Conservation (phyloP, 1,140 invertebrate species). For the Nautilus pompilius region DNA sequence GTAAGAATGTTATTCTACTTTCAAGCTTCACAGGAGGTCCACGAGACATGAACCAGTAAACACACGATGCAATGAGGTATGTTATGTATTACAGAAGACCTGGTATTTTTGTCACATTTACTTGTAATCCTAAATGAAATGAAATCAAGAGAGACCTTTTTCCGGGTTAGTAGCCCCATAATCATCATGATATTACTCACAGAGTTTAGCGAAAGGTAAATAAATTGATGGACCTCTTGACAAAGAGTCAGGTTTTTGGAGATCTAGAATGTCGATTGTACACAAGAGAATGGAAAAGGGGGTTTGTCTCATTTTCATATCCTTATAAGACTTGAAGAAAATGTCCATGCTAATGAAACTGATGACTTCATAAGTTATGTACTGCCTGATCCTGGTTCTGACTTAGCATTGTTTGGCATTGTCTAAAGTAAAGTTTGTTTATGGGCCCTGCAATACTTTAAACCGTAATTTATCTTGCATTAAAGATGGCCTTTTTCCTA, state of each 20-base stretch:
- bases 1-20: too few species aligned
- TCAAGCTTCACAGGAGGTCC: constrained; percentile 3
- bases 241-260: background rate
- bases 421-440: background rate
- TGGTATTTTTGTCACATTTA: background rate
- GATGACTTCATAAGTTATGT: background rate
- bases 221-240: constrained; percentile 1
- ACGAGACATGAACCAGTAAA: background rate
- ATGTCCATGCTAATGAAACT: background rate
- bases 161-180: background rate
- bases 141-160: background rate
- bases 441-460: background rate
- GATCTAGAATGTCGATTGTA: background rate
- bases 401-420: background rate
- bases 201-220: background rate
- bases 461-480: background rate
- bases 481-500: background rate
- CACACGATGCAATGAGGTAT: constrained; percentile 1
- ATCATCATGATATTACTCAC: background rate
- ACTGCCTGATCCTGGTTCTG: background rate
- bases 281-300: background rate
- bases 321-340: background rate
- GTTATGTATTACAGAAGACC: background rate
- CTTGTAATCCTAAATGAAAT: background rate
- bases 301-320: background rate